Percentiles rank a stretch among this genome's conserved stretches.
Conservation (phyloP, 1,140 invertebrate species). For the Ips nitidus region DNA sequence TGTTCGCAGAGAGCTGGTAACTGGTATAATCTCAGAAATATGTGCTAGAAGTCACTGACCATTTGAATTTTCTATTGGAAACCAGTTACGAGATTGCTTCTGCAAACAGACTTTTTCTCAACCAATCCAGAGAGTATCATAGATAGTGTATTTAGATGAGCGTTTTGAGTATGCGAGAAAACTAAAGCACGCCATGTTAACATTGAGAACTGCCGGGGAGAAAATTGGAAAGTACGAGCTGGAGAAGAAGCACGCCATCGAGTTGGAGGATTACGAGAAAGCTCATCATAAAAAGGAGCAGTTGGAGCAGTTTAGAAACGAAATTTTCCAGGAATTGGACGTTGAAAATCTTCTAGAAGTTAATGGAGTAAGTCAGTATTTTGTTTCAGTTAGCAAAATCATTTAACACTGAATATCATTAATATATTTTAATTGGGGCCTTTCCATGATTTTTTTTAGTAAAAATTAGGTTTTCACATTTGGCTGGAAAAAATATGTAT, state of each 20-base stretch:
- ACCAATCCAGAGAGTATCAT: background rate
- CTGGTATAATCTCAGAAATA: no score
- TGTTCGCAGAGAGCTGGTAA: no score
- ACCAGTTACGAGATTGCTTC: no score
- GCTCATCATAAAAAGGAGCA: slow-evolving; percentile 86
- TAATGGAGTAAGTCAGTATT: slow-evolving; percentile 63
- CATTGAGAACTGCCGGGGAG: slow-evolving; percentile 82
- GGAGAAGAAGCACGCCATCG: slow-evolving; percentile 88
- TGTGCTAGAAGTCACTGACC: background rate
- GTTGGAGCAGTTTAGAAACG: slow-evolving; percentile 76
- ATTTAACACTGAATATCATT: no score
- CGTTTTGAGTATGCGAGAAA: slow-evolving; percentile 90
- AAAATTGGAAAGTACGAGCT: slow-evolving; percentile 86
- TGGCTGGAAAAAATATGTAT: no score
- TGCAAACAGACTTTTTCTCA: background rate
- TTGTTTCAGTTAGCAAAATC: background rate
- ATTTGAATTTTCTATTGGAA: background rate
- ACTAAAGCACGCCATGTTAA: slow-evolving; percentile 81
- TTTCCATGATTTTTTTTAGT: no score
- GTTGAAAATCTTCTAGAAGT: slow-evolving; percentile 78
- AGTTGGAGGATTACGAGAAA: slow-evolving; percentile 86
- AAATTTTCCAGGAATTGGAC: slow-evolving; percentile 69
- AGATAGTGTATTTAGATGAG: slow-evolving; percentile 63
- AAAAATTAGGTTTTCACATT: no score
- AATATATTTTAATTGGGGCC: no score